A percentile compares a stretch with the other conserved stretches of the same genome.
phyloP scores from a whole-genome alignment of 2,113 vertebrate species.

The Gallinago media region DNA sequence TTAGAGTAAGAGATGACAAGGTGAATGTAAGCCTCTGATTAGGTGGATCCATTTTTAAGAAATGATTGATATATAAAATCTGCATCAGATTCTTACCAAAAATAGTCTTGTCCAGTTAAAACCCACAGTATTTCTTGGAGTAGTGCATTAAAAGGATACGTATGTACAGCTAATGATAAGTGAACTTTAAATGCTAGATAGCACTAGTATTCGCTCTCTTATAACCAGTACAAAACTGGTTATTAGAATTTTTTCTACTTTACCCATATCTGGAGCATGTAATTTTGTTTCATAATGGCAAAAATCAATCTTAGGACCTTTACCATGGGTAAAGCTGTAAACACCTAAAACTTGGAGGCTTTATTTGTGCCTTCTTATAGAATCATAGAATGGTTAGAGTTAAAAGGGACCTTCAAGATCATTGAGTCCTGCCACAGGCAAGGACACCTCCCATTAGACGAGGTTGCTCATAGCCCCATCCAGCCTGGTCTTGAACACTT shows the following conservation, averaged over 20 bases:
- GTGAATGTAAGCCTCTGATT: conserved; percentile 14
- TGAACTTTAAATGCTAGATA: background rate
- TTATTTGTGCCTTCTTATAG: background rate
- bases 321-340: background rate
- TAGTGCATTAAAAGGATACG: background rate
- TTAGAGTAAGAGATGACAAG: conserved; percentile 30
- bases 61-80: conserved; percentile 18
- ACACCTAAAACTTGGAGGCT: background rate
- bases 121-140: background rate
- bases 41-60: conserved; percentile 23
- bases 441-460: no score
- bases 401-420: no score
- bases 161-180: background rate
- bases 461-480: no score
- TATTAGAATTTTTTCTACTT: background rate
- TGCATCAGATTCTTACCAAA: background rate
- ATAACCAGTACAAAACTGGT: background rate
- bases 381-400: no score
- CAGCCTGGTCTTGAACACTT: no score
- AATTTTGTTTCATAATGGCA: background rate
- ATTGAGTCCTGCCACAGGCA: no score
- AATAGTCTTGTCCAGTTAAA: background rate
- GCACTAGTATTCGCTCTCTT: background rate
- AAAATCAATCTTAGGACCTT: background rate
- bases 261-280: background rate